A percentile compares a stretch with the other conserved stretches of the same genome.
Conservation (phyloP, 2,888 invertebrate genomes). For the Hypercompe scribonia region DNA sequence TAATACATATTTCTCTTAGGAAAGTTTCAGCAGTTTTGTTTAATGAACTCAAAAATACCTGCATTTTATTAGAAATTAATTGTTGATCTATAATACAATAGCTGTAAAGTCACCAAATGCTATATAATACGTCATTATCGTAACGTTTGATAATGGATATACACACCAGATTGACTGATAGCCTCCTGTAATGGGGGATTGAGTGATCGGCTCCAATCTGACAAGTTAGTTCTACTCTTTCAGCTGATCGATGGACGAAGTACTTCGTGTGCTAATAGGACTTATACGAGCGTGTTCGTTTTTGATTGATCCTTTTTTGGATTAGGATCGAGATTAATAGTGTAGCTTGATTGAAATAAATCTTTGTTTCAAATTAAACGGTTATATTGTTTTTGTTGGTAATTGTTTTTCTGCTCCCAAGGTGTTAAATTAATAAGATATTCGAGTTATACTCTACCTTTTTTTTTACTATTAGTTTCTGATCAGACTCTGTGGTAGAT, state of each 20-base stretch:
- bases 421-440: background rate
- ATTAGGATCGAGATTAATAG: slow-evolving; percentile 45
- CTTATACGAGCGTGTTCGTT: slow-evolving; percentile 60
- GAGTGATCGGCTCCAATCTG: slow-evolving; percentile 84
- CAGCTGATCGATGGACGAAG: slow-evolving; percentile 75
- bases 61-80: background rate
- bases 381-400: background rate
- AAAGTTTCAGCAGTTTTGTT: background rate
- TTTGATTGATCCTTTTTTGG: slow-evolving; percentile 70
- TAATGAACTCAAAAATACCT: background rate
- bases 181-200: slow-evolving; percentile 80
- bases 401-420: background rate
- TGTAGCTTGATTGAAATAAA: slow-evolving; percentile 15
- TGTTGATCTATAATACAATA: background rate
- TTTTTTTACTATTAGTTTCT: background rate
- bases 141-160: slow-evolving; percentile 53
- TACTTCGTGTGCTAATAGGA: slow-evolving; percentile 57
- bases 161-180: slow-evolving; percentile 74
- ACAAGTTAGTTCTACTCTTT: slow-evolving; percentile 81
- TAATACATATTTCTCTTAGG: background rate
- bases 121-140: background rate
- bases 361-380: slow-evolving; percentile 1
- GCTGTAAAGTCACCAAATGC: background rate
- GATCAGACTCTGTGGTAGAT: background rate
- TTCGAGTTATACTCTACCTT: background rate